A percentile compares a stretch with the other conserved stretches of the same genome.
phyloP scores from a whole-genome alignment of 2,113 vertebrate species.

The Numida meleagris region DNA sequence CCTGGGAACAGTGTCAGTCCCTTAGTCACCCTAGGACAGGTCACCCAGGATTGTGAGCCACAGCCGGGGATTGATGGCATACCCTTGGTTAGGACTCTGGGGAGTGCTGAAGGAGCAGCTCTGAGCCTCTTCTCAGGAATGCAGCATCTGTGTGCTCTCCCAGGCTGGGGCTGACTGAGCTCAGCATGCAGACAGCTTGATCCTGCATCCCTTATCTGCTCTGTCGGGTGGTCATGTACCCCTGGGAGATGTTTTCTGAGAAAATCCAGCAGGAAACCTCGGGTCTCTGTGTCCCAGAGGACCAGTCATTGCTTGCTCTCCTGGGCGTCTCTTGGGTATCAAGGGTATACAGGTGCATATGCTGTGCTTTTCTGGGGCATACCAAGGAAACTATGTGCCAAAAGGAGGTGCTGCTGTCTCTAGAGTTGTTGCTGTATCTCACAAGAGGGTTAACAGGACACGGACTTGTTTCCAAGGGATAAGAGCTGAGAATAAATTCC shows the following conservation, averaged over 20 bases:
- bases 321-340: neutral
- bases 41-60: too few relatives aligned
- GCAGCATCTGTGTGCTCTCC: neutral
- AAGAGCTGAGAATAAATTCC: neutral
- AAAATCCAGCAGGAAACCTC: neutral
- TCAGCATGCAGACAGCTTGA: neutral
- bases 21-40: neutral
- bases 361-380: neutral
- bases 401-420: neutral
- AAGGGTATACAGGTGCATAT: neutral
- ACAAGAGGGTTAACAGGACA: slow-evolving; percentile 13
- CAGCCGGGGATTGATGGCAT: neutral
- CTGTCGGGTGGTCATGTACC: neutral
- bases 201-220: neutral
- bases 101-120: neutral
- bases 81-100: neutral
- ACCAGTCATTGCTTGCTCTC: neutral
- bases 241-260: rapidly evolving
- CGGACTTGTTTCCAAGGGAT: neutral
- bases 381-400: neutral
- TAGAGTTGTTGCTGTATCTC: neutral
- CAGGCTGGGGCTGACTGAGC: neutral
- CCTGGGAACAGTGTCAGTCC: neutral
- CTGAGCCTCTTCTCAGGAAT: neutral
- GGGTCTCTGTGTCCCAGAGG: neutral